These are phyloP conservation scores for Kryptopterus vitreolus DNA, from an alignment of 2,797 vertebrate species.

Conservation along the genomic window DNA sequence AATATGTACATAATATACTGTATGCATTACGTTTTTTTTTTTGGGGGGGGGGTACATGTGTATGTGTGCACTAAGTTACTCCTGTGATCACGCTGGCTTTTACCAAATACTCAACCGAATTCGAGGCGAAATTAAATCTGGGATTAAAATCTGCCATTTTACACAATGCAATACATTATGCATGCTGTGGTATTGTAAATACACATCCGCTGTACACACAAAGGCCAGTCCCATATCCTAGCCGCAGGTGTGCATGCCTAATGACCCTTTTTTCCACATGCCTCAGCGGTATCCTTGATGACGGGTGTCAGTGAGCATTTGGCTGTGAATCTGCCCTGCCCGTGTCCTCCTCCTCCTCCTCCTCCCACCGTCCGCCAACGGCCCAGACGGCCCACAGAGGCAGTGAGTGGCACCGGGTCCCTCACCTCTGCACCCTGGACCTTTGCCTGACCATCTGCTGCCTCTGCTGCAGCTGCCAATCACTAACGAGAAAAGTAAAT, in stretches of 20 bases:
- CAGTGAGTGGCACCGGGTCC: constrained; percentile 65
- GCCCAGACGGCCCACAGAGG: constrained; percentile 66
- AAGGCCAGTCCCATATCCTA: constrained; percentile 1
- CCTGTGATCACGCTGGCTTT: no score
- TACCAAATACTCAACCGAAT: neutral
- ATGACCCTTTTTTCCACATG: constrained; percentile 27
- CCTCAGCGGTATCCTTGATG: constrained; percentile 27
- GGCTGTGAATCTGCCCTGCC: constrained; percentile 36
- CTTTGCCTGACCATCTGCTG: constrained; percentile 70
- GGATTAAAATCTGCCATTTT: neutral
- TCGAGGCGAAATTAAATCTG: neutral
- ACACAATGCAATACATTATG: neutral
- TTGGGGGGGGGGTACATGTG: no score
- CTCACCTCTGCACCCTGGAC: constrained; percentile 59
- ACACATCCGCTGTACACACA: constrained; percentile 15
- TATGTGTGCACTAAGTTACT: no score
- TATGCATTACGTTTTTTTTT: no score
- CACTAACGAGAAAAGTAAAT: constrained; percentile 30
- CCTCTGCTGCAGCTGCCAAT: constrained; percentile 69
- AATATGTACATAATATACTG: no score
- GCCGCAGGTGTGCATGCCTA: constrained; percentile 40
- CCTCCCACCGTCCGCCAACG: constrained; percentile 12
- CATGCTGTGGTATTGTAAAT: neutral
- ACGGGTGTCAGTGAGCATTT: constrained; percentile 30
- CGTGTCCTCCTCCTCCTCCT: constrained; percentile 38